Evolutionary conservation across 1,140 invertebrate genomes (phyloP).

Genomic region (Metopolophium dirhodum): DNA sequence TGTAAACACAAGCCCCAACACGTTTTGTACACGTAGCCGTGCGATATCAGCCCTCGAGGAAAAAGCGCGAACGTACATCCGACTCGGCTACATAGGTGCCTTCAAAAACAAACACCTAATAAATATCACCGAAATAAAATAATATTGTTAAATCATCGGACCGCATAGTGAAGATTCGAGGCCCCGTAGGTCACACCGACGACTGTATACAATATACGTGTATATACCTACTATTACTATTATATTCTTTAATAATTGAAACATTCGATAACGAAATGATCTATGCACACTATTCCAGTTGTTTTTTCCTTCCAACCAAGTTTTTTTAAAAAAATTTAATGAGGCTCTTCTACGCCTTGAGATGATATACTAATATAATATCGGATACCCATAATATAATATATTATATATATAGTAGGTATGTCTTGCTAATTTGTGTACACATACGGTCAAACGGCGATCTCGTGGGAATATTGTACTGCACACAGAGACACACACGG

Average conservation of each 20-base stretch:
- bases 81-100: neutral
- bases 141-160: constrained; percentile 39
- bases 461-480: constrained; percentile 31
- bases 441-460: neutral
- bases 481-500: neutral
- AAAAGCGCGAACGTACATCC: neutral
- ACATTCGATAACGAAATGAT: constrained; percentile 37
- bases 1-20: neutral
- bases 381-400: neutral
- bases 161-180: no score
- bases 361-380: neutral
- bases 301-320: neutral
- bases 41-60: constrained; percentile 36
- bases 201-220: no score
- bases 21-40: neutral
- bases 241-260: constrained; percentile 45
- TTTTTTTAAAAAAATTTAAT: constrained; percentile 27
- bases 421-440: constrained; percentile 10
- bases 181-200: neutral
- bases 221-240: neutral
- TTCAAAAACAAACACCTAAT: constrained; percentile 46
- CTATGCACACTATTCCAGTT: neutral
- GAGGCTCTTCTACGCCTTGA: constrained; percentile 12
- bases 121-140: constrained; percentile 41
- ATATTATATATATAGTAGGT: no score